Conservation (phyloP, 2,888 invertebrate genomes). For the Drosophila lutescens region DNA sequence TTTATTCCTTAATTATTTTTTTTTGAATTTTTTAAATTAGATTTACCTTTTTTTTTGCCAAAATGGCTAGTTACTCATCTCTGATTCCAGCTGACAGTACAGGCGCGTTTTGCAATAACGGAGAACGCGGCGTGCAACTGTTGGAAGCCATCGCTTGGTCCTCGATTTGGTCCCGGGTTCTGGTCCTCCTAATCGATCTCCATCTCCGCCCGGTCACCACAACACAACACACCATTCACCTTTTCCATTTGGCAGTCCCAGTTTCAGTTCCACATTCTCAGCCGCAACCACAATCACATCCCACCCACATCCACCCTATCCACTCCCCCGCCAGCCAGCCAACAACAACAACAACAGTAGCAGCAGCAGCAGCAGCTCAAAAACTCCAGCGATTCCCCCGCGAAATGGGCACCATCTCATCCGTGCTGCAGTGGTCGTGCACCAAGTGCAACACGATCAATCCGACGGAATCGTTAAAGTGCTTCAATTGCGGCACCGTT, state of each 20-base stretch:
- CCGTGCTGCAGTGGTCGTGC: conserved; percentile 97
- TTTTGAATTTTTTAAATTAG: too few relatives aligned
- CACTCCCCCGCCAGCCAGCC: conserved; percentile 22
- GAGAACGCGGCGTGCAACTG: conserved; percentile 15
- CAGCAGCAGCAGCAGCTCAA: neutral
- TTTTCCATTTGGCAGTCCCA: conserved; percentile 6
- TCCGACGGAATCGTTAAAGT: conserved; percentile 93
- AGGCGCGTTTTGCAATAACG: too few relatives aligned
- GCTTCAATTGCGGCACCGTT: conserved; percentile 92
- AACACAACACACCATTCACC: conserved; percentile 14
- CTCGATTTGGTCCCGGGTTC: conserved; percentile 26
- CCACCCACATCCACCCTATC: neutral
- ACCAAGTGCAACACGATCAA: conserved; percentile 94
- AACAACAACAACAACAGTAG: conserved; percentile 15
- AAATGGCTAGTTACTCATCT: too few relatives aligned
- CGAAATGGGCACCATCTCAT: conserved; percentile 95
- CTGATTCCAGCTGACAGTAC: too few relatives aligned
- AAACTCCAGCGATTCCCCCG: conserved; percentile 3
- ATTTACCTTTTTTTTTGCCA: too few relatives aligned
- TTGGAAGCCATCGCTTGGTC: conserved; percentile 25
- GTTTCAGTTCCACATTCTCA: too few relatives aligned
- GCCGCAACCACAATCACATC: too few relatives aligned
- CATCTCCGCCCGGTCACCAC: conserved; percentile 24
- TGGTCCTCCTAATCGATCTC: conserved; percentile 26
- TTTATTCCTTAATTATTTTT: too few relatives aligned